Evolutionary conservation across 2,888 invertebrate species (phyloP).

Genomic region (Cryptus viduatorius): DNA sequence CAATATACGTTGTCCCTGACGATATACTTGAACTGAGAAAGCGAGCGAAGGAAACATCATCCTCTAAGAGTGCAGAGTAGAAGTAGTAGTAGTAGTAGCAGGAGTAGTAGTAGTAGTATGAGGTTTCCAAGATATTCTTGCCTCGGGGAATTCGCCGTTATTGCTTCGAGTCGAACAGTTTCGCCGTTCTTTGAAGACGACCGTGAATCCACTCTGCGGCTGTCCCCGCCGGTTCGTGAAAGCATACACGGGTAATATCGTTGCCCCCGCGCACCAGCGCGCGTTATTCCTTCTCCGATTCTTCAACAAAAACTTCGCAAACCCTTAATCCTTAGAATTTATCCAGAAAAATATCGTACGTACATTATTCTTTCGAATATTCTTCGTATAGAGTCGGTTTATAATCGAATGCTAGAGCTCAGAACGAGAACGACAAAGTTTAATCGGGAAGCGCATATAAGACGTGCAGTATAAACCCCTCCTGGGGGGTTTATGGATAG

Average conservation of each 20-base stretch:
- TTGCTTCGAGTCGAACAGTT: slow-evolving; percentile 70
- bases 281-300: neutral
- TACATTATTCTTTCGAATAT: slow-evolving; percentile 5
- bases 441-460: slow-evolving; percentile 19
- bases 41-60: slow-evolving; percentile 18
- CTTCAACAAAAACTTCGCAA: neutral
- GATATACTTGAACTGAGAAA: slow-evolving; percentile 39
- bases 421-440: slow-evolving; percentile 35
- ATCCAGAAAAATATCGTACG: neutral
- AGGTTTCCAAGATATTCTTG: slow-evolving; percentile 65
- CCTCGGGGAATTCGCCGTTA: slow-evolving; percentile 67
- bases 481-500: neutral
- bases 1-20: slow-evolving; percentile 19
- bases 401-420: slow-evolving; percentile 11
- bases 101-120: slow-evolving; percentile 38
- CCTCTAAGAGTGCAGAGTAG: neutral
- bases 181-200: slow-evolving; percentile 65
- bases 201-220: slow-evolving; percentile 55
- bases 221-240: slow-evolving; percentile 14
- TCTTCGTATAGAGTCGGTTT: neutral
- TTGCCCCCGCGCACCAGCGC: neutral
- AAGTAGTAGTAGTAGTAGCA: neutral
- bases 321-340: slow-evolving; percentile 30
- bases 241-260: slow-evolving; percentile 44
- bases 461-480: neutral